Conservation (phyloP, 92 coral and sea anemone genomes). For the Muricea muricata region DNA sequence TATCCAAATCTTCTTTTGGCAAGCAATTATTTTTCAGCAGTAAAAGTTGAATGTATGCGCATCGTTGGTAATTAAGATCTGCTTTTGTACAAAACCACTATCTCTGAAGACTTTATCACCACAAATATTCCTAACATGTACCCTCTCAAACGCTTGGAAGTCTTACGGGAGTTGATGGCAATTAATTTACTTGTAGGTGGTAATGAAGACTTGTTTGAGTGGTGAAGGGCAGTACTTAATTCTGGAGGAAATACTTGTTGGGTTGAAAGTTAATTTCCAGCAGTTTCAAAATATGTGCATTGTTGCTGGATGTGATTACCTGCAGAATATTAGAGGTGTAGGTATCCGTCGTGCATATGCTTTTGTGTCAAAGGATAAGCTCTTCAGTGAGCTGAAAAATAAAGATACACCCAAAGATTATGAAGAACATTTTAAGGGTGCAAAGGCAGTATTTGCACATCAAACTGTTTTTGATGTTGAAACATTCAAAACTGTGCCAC, state of each 20-base stretch:
- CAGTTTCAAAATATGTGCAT: slow-evolving; percentile 57
- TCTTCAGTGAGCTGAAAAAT: not conserved
- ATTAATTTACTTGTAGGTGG: slow-evolving; percentile 22
- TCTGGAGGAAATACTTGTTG: slow-evolving; percentile 28
- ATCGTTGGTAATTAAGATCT: no score
- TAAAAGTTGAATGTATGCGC: no score
- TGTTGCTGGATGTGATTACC: slow-evolving; percentile 67
- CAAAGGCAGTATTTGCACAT: slow-evolving; percentile 47
- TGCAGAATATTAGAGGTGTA: slow-evolving; percentile 50
- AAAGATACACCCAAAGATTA: slow-evolving; percentile 44
- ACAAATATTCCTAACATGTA: no score
- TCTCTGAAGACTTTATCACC: no score
- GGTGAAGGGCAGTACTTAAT: slow-evolving; percentile 53
- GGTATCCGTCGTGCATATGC: slow-evolving; percentile 37
- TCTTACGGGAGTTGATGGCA: no score
- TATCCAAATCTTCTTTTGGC: no score
- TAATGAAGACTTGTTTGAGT: slow-evolving; percentile 44
- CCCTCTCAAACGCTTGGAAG: no score
- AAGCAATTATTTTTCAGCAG: no score
- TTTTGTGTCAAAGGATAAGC: not conserved
- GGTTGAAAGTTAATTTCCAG: slow-evolving; percentile 37
- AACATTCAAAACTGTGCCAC: slow-evolving; percentile 25
- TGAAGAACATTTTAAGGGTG: slow-evolving; percentile 10
- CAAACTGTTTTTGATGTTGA: slow-evolving; percentile 57
- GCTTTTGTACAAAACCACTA: no score